phyloP scores from a whole-genome alignment of 2,113 vertebrate species.

The Mobula hypostoma region DNA sequence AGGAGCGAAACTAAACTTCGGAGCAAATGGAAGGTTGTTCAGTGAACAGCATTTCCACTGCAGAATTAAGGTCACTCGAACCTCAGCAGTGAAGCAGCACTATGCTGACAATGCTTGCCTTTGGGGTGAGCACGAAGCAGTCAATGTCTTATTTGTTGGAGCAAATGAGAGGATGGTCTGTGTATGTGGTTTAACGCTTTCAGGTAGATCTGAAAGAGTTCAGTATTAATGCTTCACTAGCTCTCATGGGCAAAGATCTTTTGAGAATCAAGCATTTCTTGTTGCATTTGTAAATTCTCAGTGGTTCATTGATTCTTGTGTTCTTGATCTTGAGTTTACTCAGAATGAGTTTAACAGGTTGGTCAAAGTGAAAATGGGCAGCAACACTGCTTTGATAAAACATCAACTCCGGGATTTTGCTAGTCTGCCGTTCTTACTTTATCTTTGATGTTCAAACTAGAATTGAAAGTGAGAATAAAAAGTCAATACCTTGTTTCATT shows the following conservation, averaged over 20 bases:
- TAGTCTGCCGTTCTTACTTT: background rate
- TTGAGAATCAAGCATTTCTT: background rate
- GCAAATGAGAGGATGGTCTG: too few relatives aligned
- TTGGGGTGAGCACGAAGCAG: too few relatives aligned
- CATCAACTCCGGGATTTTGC: background rate
- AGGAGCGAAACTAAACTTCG: too few relatives aligned
- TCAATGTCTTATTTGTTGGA: too few relatives aligned
- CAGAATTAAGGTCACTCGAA: too few relatives aligned
- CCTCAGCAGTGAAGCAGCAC: too few relatives aligned
- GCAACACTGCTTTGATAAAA: background rate
- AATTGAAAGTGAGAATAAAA: conserved; percentile 26
- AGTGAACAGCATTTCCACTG: too few relatives aligned
- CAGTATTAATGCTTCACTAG: background rate
- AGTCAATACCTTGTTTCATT: background rate
- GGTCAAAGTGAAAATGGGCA: conserved; percentile 21
- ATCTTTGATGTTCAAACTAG: background rate
- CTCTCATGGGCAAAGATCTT: background rate
- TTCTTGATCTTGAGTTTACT: background rate
- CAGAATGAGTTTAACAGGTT: background rate
- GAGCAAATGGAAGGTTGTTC: too few relatives aligned
- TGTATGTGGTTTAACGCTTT: background rate
- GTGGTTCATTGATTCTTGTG: background rate
- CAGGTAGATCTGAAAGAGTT: background rate
- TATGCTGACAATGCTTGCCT: too few relatives aligned
- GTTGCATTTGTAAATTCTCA: too few relatives aligned